Percentiles rank a stretch among this genome's conserved stretches.
These are phyloP conservation scores for Cyaniris semiargus DNA, from an alignment of 2,888 invertebrate species.

Conservation along the genomic window DNA sequence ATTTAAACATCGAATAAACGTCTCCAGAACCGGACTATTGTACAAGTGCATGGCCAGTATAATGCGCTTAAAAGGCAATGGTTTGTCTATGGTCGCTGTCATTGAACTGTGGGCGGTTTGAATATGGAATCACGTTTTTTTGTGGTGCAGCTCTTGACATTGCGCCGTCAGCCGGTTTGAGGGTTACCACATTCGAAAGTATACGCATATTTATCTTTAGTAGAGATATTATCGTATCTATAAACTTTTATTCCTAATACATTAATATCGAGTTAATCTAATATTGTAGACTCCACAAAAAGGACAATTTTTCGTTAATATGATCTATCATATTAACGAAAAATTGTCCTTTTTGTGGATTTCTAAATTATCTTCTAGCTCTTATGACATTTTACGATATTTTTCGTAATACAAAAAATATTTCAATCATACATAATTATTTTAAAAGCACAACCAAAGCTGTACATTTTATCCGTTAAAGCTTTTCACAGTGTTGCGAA, in stretches of 20 bases:
- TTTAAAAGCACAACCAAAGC: slow-evolving; percentile 15
- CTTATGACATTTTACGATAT: too few relatives aligned
- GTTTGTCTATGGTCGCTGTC: slow-evolving; percentile 67
- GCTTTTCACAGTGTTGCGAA: not conserved
- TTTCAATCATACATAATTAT: not conserved
- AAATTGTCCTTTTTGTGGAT: too few relatives aligned
- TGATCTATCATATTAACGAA: too few relatives aligned
- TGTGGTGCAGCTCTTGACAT: slow-evolving; percentile 68
- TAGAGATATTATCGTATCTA: too few relatives aligned
- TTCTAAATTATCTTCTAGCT: too few relatives aligned
- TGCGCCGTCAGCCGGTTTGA: slow-evolving; percentile 12
- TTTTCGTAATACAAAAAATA: too few relatives aligned
- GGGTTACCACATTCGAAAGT: slow-evolving; percentile 8
- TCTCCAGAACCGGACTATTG: slow-evolving; percentile 49
- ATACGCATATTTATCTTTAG: too few relatives aligned
- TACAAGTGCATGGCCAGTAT: slow-evolving; percentile 66
- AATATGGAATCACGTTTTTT: slow-evolving; percentile 69
- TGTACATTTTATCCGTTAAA: not conserved
- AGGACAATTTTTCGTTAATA: too few relatives aligned
- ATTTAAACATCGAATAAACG: not conserved
- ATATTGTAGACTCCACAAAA: too few relatives aligned
- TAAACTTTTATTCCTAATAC: too few relatives aligned
- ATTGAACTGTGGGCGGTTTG: slow-evolving; percentile 68
- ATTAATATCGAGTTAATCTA: too few relatives aligned
- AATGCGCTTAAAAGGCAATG: slow-evolving; percentile 70